These are phyloP conservation scores for Spicauda simplicius DNA, from an alignment of 2,888 invertebrate genomes.

Conservation along the genomic window DNA sequence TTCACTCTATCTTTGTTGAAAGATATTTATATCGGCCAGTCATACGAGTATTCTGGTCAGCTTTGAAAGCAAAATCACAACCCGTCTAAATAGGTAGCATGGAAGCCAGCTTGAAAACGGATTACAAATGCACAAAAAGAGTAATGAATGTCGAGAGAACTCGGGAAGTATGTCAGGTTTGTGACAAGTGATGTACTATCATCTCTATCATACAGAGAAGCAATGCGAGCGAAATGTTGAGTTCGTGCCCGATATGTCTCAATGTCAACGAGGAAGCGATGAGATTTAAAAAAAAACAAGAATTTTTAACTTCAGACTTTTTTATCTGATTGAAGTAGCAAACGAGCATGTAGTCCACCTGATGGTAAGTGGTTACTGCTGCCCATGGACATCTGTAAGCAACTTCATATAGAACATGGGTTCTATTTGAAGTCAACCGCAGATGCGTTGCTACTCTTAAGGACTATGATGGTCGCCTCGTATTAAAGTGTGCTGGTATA, in stretches of 20 bases:
- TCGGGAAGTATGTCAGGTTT: conserved; percentile 37
- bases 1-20: no score
- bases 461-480: no score
- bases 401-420: no score
- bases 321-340: no score
- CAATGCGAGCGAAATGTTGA: conserved; percentile 11
- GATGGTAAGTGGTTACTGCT: no score
- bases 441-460: no score
- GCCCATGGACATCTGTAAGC: no score
- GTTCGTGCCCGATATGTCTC: conserved; percentile 3
- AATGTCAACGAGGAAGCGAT: neutral
- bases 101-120: conserved; percentile 20
- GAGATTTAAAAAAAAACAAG: neutral
- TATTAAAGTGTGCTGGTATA: no score
- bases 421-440: no score
- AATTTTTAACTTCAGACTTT: no score
- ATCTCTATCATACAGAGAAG: conserved; percentile 15
- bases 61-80: neutral
- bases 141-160: conserved; percentile 31
- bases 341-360: no score
- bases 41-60: neutral
- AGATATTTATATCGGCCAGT: neutral
- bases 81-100: neutral
- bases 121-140: conserved; percentile 35
- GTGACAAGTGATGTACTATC: conserved; percentile 29